Conservation (phyloP, 2,888 invertebrate genomes). For the Caenorhabditis imperialis region DNA sequence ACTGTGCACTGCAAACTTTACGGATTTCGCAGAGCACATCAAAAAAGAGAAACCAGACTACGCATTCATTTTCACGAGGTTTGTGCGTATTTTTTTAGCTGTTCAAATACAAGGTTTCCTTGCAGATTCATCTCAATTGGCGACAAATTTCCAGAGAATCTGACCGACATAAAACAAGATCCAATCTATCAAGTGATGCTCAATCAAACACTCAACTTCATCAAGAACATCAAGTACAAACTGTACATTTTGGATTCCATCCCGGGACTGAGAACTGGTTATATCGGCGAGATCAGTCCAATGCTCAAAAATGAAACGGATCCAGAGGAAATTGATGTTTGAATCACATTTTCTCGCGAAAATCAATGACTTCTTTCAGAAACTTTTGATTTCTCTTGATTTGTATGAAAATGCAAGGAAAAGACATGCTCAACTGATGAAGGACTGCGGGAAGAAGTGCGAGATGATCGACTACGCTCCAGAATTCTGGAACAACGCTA, state of each 20-base stretch:
- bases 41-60: constrained; percentile 15
- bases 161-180: background rate
- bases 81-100: background rate
- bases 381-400: constrained; percentile 1
- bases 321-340: constrained; percentile 9
- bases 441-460: constrained; percentile 15
- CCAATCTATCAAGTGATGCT: constrained; percentile 21
- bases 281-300: constrained; percentile 12
- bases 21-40: constrained; percentile 8
- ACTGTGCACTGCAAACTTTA: constrained; percentile 4
- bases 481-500: constrained; percentile 1
- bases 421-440: background rate
- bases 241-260: constrained; percentile 17
- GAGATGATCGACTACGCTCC: constrained; percentile 11
- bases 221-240: background rate
- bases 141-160: constrained; percentile 1
- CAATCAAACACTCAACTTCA: constrained; percentile 5
- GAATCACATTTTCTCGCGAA: background rate
- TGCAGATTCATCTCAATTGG: constrained; percentile 25
- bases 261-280: constrained; percentile 2
- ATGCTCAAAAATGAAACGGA: constrained; percentile 1
- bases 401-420: constrained; percentile 6
- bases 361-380: background rate
- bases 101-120: too few species aligned
- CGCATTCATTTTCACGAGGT: constrained; percentile 18